Base-by-base conservation (phyloP, 2,888 invertebrate genomes). In the Parnassius apollo region DNA sequence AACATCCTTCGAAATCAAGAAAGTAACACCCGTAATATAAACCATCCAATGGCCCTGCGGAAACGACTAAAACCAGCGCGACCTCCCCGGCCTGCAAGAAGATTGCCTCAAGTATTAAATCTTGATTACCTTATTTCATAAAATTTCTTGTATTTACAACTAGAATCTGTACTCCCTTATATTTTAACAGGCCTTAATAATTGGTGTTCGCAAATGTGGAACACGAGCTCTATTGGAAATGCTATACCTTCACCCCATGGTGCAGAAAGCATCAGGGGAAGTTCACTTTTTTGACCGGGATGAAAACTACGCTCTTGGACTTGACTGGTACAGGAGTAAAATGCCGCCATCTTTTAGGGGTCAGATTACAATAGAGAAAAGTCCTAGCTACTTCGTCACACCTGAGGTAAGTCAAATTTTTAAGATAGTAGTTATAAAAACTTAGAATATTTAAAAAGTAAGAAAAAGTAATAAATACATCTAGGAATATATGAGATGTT, bases 241-340 rank as follows among this genome's bases (percentile, higher is more conserved):
- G 96, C 92, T 99, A 59, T 97, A 98, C 82, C 94, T 99, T 57
- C 99, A 99, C 91, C 97, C 97, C 12, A 95, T 95, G 91, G 96
- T 98, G 63, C 97, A 97, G 83, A 97, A 97, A 79, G 98, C 98
- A 1, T 96, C 97, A 13, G 96, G 97, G 25, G 99, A 99, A 89
- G 96, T 98, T 46, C 99, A 99, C 86, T 99, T 98, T 92, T 99
- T 99, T 87, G 98, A 99, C 89, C 94, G 98, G 60, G 97, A 97
- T 78, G 97, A 97, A 75, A 98, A 98, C 84, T 99, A 98, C 85
- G 94, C 95, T 60, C 94, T 95, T 69, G 99, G 99, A 0, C 92
- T 98, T 65, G 98, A 98, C 66, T 99, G 99, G 99, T 99, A 99
- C 86, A 92, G 96, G 65, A 95, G 95, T 80, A 96, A 97, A 83